These are phyloP conservation scores for Gila orcuttii DNA, from an alignment of 2,113 vertebrate species.

Conservation along the genomic window DNA sequence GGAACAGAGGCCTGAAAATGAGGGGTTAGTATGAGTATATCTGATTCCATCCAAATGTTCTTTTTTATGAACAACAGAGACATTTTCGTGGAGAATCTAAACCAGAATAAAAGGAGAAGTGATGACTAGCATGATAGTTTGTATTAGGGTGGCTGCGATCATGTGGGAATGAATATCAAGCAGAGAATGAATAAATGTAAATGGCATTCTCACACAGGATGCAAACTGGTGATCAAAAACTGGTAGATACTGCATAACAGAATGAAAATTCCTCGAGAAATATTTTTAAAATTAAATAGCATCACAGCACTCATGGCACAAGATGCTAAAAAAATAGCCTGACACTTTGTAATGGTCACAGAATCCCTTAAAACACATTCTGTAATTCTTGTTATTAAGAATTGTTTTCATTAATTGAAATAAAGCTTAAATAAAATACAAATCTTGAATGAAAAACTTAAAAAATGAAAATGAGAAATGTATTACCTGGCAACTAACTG, in stretches of 20 bases:
- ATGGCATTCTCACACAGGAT: background rate
- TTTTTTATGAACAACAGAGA: background rate
- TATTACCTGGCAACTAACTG: background rate
- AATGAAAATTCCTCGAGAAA: background rate
- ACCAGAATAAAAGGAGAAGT: constrained; percentile 1
- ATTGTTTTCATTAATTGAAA: background rate
- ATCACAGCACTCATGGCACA: background rate
- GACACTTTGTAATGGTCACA: background rate
- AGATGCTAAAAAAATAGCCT: background rate
- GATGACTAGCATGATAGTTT: background rate
- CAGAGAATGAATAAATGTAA: no score
- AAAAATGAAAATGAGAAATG: background rate
- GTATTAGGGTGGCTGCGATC: background rate
- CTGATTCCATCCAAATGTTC: background rate
- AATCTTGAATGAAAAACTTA: background rate
- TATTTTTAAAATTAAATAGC: background rate
- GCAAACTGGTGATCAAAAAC: background rate
- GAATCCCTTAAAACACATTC: background rate
- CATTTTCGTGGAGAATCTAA: background rate
- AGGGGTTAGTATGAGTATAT: background rate
- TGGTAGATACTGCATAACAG: background rate
- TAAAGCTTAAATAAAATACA: background rate
- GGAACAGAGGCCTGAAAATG: constrained; percentile 39
- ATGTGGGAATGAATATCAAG: background rate
- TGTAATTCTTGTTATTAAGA: background rate